A percentile compares a stretch with the other conserved stretches of the same genome.
Evolutionary conservation across 2,797 vertebrate species (phyloP).

Genomic region (Macrochelys suwanniensis): DNA sequence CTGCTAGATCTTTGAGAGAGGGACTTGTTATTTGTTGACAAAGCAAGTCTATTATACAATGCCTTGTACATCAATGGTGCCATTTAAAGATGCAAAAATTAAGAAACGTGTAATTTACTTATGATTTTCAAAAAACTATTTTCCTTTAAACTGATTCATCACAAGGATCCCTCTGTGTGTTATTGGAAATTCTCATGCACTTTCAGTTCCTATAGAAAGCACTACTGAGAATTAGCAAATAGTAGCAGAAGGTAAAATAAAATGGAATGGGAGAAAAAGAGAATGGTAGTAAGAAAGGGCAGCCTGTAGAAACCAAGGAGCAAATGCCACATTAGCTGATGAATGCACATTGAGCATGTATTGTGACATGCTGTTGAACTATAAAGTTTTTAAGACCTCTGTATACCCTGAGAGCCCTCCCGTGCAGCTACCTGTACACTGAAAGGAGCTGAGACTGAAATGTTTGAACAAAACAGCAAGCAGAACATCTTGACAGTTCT

Average conservation of each 20-base stretch:
- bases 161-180: accelerated
- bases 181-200: background rate
- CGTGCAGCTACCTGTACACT: background rate
- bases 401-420: background rate
- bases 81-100: background rate
- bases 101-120: background rate
- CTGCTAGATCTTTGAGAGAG: background rate
- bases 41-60: background rate
- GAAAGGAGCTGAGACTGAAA: background rate
- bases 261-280: background rate
- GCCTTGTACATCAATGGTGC: background rate
- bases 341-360: accelerated
- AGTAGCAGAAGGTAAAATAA: background rate
- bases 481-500: accelerated
- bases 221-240: background rate
- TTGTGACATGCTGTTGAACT: background rate
- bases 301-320: background rate
- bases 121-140: background rate
- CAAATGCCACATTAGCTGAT: accelerated
- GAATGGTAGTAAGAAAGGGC: background rate
- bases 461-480: background rate
- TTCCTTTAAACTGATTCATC: background rate
- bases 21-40: background rate
- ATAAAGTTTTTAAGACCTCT: background rate
- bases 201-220: background rate